Conservation (phyloP, 1,140 invertebrate species). For the Drosophila parvula region DNA sequence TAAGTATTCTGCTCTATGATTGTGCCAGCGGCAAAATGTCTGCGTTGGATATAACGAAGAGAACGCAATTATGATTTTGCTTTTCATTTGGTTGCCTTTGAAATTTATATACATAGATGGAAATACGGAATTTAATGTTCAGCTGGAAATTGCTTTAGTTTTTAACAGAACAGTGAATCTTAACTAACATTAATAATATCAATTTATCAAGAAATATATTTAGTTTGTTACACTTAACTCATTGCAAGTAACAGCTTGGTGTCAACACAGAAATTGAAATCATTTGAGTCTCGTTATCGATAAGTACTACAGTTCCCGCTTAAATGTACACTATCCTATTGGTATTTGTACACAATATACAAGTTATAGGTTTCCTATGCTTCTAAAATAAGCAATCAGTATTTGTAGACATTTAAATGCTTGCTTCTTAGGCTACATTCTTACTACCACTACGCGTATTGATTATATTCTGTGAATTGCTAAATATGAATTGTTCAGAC, state of each 20-base stretch:
- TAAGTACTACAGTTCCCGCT: slow-evolving; percentile 20
- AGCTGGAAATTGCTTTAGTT: neutral
- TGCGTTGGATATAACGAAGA: neutral
- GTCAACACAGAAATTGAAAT: neutral
- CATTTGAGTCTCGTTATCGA: neutral
- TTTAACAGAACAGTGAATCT: neutral
- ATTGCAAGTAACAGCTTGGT: neutral
- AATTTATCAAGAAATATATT: neutral
- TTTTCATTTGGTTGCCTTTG: neutral
- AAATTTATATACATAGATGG: neutral
- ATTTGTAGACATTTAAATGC: slow-evolving; percentile 48
- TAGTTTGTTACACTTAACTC: neutral
- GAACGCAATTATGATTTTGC: neutral
- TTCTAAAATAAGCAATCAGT: slow-evolving; percentile 14
- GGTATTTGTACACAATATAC: slow-evolving; percentile 28
- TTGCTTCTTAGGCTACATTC: slow-evolving; percentile 44
- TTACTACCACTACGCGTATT: slow-evolving; percentile 28
- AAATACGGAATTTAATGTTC: neutral
- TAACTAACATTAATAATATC: slow-evolving; percentile 1
- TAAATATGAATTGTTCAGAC: slow-evolving; percentile 61
- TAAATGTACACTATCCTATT: slow-evolving; percentile 19
- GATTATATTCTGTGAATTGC: slow-evolving; percentile 58
- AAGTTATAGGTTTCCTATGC: slow-evolving; percentile 3
- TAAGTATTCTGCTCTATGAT: slow-evolving; percentile 9
- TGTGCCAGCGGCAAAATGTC: neutral